Evolutionary conservation across 1,140 invertebrate genomes (phyloP), one percentile per base, ranked within the genome.

Genomic region (Lepidurus packardi): DNA sequence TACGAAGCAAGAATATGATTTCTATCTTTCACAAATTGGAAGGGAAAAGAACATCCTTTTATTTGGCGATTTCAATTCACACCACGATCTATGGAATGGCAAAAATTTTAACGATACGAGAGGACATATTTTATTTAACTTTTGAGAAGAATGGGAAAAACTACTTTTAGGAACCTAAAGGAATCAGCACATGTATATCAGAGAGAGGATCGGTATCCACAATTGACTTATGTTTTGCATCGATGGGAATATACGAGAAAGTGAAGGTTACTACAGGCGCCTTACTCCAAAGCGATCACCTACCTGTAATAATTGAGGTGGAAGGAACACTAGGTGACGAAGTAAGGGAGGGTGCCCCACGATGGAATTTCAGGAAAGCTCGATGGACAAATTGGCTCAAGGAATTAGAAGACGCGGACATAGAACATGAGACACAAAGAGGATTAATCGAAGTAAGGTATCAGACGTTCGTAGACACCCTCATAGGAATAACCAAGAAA

Each of bases 171-270:
- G 3, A 16, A 47, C 45, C 45, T 47, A 47, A 47, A 47, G 45
- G 10, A 47, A 47, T 16, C 16, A 47, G 10, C 16, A 47, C 45
- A 11, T 47, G 45, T 47, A 47, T 47, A 47, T 47, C 45, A 47
- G 45, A 47, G 45, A 47, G 45, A 47, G 45, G 45, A 47, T 47
- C 45, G 45, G 45, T 47, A 47, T 47, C 45, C 45, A 47, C 45
- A 47, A 47, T 47, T 16, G 45, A 47, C 4, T 47, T 34, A n/a
- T n/a, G 25, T 34, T 34, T 34, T 34, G 45, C 45, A 47, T 47
- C 45, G 45, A 47, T 5, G 45, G 45, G 45, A 47, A 47, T 47
- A 0, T 47, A 47, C 45, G 45, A 47, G 45, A 47, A 47, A 47
- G 45, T 47, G 45, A 47, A 47, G 45, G 16, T 47, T 4, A 47